These are phyloP conservation scores for Epinotia ramella DNA, from an alignment of 2,888 invertebrate genomes.

Conservation along the genomic window DNA sequence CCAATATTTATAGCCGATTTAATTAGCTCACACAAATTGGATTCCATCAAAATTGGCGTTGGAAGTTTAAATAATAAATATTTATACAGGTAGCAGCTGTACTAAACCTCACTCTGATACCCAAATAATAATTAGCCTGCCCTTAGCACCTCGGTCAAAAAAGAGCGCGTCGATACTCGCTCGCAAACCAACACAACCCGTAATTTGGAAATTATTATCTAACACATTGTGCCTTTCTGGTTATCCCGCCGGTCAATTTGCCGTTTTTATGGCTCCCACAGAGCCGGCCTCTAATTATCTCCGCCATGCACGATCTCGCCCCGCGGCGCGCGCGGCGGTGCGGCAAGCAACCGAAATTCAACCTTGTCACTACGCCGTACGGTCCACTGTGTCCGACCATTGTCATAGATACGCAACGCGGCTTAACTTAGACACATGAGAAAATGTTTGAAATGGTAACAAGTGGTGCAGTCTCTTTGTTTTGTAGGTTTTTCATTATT, in stretches of 20 bases:
- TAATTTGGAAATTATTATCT: constrained; percentile 86
- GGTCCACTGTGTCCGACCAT: constrained; percentile 51
- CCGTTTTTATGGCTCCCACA: constrained; percentile 85
- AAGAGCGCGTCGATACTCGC: constrained; percentile 75
- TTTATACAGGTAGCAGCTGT: constrained; percentile 86
- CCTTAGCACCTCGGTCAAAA: constrained; percentile 84
- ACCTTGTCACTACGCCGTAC: constrained; percentile 53
- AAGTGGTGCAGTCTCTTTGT: constrained; percentile 81
- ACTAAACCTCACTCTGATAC: constrained; percentile 81
- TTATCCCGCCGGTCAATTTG: constrained; percentile 86
- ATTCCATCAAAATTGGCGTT: constrained; percentile 80
- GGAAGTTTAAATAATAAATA: constrained; percentile 83
- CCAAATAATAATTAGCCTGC: constrained; percentile 85
- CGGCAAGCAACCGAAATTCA: constrained; percentile 52
- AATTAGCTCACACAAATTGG: constrained; percentile 69
- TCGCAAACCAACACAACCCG: constrained; percentile 83
- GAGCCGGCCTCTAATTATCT: constrained; percentile 84
- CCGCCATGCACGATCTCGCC: constrained; percentile 81
- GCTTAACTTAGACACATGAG: constrained; percentile 75
- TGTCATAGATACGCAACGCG: constrained; percentile 47
- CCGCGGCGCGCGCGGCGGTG: constrained; percentile 66
- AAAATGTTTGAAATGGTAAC: constrained; percentile 77
- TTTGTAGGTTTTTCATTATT: constrained; percentile 74
- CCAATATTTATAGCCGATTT: constrained; percentile 64
- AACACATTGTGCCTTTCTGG: constrained; percentile 86